Evolutionary conservation across 2,888 invertebrate species (phyloP).

Genomic region (Eilema caniola): DNA sequence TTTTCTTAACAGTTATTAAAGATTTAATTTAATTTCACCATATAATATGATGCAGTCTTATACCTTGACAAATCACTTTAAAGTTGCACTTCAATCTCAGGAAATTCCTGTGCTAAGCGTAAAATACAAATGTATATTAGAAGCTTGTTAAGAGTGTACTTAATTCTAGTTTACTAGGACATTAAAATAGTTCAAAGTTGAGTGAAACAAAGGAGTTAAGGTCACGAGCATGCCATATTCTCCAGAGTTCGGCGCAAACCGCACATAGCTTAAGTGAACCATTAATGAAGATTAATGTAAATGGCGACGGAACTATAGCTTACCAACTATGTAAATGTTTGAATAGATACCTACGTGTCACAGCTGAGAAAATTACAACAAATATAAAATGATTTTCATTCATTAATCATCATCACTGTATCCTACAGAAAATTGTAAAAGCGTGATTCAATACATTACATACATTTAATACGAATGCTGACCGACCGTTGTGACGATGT

Average conservation of each 20-base stretch:
- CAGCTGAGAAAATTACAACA: constrained; percentile 47
- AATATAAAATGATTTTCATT: constrained; percentile 44
- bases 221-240: constrained; percentile 60
- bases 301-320: constrained; percentile 65
- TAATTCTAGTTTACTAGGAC: constrained; percentile 54
- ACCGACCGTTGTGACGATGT: constrained; percentile 22
- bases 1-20: background rate
- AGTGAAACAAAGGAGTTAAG: constrained; percentile 57
- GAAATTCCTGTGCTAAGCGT: constrained; percentile 15
- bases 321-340: constrained; percentile 46
- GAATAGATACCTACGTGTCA: constrained; percentile 36
- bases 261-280: constrained; percentile 76
- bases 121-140: constrained; percentile 37
- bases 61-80: background rate
- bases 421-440: constrained; percentile 31
- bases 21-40: too few relatives aligned
- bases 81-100: constrained; percentile 2
- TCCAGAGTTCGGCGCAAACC: constrained; percentile 67
- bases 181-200: constrained; percentile 65
- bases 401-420: constrained; percentile 48
- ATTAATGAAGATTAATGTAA: constrained; percentile 84
- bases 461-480: constrained; percentile 29
- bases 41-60: background rate
- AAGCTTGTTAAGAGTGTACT: constrained; percentile 47
- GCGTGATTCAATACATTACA: constrained; percentile 34